phyloP scores from a whole-genome alignment of 2,113 vertebrate species.

The Neodon shergylaensis region DNA sequence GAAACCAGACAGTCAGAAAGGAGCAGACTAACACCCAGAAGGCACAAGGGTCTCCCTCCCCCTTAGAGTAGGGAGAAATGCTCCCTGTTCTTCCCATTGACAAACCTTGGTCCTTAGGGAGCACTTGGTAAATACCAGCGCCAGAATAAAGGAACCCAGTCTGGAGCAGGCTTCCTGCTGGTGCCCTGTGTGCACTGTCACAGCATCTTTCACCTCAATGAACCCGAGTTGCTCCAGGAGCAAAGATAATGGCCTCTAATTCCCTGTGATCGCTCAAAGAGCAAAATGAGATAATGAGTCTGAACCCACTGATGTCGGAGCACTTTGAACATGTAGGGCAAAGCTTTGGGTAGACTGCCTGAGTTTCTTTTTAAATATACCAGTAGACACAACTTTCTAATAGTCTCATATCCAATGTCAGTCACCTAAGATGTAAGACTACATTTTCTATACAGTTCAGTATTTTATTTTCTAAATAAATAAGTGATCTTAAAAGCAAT shows the following conservation, averaged over 20 bases:
- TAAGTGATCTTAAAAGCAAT: neutral
- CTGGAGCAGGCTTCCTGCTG: neutral
- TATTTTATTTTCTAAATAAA: neutral
- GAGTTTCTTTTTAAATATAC: conserved; percentile 32
- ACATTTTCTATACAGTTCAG: conserved; percentile 20
- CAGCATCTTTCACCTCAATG: neutral
- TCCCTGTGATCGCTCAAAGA: conserved; percentile 39
- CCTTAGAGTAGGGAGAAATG: neutral
- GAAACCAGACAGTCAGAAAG: neutral
- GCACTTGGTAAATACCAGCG: neutral
- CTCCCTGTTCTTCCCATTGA: neutral
- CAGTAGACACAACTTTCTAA: neutral
- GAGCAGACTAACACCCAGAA: accelerated
- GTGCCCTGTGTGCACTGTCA: neutral
- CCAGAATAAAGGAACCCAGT: neutral
- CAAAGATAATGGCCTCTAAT: conserved; percentile 51
- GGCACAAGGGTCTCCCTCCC: neutral
- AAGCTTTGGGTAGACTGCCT: neutral
- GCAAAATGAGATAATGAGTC: conserved; percentile 33
- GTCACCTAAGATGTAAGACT: neutral
- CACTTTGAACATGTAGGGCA: neutral
- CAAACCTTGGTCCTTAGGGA: neutral
- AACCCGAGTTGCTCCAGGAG: neutral
- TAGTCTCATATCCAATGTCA: neutral
- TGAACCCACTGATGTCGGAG: neutral